phyloP scores from a whole-genome alignment of 2,888 invertebrate species.

The Alentia gelatinosa region DNA sequence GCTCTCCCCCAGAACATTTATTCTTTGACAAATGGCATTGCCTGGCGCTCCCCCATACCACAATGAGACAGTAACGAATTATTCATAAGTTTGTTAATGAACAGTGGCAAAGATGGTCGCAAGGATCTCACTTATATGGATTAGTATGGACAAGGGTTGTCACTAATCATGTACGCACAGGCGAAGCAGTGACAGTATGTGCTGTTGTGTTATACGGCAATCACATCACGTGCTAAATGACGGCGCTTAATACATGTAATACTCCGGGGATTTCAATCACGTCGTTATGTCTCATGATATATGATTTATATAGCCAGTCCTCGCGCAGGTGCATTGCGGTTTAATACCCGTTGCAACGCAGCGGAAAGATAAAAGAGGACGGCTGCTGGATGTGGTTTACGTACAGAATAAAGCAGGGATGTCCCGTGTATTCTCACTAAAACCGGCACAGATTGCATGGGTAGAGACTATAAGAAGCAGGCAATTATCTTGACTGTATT shows the following conservation, averaged over 20 bases:
- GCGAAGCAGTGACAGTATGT: neutral
- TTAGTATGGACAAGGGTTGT: neutral
- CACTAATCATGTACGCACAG: neutral
- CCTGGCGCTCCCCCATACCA: neutral
- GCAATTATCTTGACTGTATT: neutral
- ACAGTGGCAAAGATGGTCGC: neutral
- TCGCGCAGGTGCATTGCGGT: neutral
- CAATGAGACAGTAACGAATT: neutral
- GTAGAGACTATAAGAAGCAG: neutral
- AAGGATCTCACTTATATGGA: neutral
- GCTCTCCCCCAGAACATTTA: neutral
- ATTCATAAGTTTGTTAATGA: neutral
- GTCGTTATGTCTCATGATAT: neutral
- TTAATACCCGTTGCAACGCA: neutral
- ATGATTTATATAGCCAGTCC: neutral
- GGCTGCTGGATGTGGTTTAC: neutral
- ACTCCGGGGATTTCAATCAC: conserved; percentile 1
- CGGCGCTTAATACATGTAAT: neutral
- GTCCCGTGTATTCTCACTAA: too few relatives aligned
- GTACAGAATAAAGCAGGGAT: neutral
- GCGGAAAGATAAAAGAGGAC: neutral
- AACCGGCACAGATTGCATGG: neutral
- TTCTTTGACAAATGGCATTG: neutral
- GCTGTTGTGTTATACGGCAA: neutral
- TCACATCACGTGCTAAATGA: neutral